Evolutionary conservation across 2,797 vertebrate genomes (phyloP).

Genomic region (Serranus cabrilla): DNA sequence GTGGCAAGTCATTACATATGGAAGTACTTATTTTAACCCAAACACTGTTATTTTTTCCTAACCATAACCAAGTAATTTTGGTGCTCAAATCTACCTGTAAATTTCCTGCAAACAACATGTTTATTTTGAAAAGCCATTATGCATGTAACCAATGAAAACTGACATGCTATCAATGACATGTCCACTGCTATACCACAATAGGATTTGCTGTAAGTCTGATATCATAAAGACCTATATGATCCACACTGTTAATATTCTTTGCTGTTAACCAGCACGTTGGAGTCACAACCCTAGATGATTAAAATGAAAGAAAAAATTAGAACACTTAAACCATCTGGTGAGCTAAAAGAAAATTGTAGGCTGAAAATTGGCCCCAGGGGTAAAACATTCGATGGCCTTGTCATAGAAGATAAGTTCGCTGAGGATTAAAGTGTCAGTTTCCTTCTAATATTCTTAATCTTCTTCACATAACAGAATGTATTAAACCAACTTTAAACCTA

Average conservation of each 20-base stretch:
- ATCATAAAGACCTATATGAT: background rate
- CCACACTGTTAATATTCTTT: constrained; percentile 8
- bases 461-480: background rate
- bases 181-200: background rate
- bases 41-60: too few species aligned
- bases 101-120: too few species aligned
- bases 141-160: too few species aligned
- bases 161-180: too few species aligned
- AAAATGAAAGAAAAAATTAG: constrained; percentile 31
- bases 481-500: background rate
- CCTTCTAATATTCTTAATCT: constrained; percentile 14
- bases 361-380: constrained; percentile 7
- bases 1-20: too few species aligned
- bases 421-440: constrained; percentile 12
- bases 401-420: constrained; percentile 25
- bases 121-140: too few species aligned
- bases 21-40: too few species aligned
- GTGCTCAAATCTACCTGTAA: too few species aligned
- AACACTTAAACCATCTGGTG: constrained; percentile 20
- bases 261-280: constrained; percentile 1
- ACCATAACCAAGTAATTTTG: too few species aligned
- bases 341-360: constrained; percentile 12
- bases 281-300: constrained; percentile 15
- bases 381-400: constrained; percentile 26
- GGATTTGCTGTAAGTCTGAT: background rate